Evolutionary conservation across 2,888 invertebrate genomes (phyloP), one percentile per base, ranked within the genome.

Genomic region (Caradrina clavipalpis): DNA sequence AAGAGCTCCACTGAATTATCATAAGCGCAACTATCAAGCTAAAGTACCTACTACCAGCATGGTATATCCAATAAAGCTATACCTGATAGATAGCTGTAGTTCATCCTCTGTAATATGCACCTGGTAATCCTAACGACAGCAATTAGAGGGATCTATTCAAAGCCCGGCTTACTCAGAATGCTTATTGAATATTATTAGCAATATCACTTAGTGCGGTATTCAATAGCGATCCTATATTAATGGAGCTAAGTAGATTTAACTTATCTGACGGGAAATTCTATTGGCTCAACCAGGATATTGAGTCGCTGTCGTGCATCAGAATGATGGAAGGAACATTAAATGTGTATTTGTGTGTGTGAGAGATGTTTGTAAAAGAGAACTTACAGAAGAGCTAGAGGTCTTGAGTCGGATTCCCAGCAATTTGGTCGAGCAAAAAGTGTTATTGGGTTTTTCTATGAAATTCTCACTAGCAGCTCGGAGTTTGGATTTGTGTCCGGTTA

Each of bases 111-210:
- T 22, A 54, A 50, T 54, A 22, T 50, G 57, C 57, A 54, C 7
- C 47, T 19, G 35, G n/a, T 69, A 56, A 56, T 56, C 69, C 51
- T 49, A 51, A 31, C 13, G 4, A 19, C 19, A 57, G 39, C 22
- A 61, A 69, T 76, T 51, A 57, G 42, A 42, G 17, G 15, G 31
- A 61, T 69, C 47, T 53, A 56, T 57, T 21, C n/a, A 53, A 57
- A 73, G 70, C 77, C 42, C 11, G 49, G 61, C 42, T 76, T 70
- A 73, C 42, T 53, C 3, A 45, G 56, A 47, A 61, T 53, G 56
- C 31, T 77, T 57, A 61, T 61, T 21, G 70, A 53, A 70, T 70
- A 53, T 76, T 61, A 63, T 63, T 77, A 55, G 58, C 31, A 71
- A 47, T 72, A 64, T 55, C 49, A 77, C 78, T 77, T 50, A 72